phyloP scores from a whole-genome alignment of 2,113 vertebrate genomes.

The Choloepus hoffmanni region DNA sequence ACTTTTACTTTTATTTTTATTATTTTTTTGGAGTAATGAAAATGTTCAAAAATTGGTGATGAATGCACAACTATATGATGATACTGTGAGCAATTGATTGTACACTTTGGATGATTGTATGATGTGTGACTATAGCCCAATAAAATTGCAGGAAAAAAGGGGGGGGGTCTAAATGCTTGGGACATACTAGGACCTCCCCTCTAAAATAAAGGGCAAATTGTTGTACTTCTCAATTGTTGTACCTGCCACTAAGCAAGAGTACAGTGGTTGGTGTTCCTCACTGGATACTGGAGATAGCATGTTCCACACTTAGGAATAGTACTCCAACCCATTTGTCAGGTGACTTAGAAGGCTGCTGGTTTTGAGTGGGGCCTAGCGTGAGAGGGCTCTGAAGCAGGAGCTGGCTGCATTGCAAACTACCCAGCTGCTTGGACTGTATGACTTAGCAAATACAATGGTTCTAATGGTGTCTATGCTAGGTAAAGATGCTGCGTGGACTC shows the following conservation, averaged over 20 bases:
- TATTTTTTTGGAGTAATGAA: too few relatives aligned
- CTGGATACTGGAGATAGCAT: not conserved
- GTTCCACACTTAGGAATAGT: not conserved
- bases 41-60: too few relatives aligned
- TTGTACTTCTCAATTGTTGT: not conserved
- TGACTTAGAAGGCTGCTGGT: not conserved
- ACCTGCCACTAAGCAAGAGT: not conserved
- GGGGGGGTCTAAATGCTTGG: not conserved
- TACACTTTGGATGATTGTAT: too few relatives aligned
- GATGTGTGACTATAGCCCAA: too few relatives aligned
- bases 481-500: not conserved
- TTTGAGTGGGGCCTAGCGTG: not conserved
- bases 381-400: not conserved
- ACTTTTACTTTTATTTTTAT: too few relatives aligned
- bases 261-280: not conserved
- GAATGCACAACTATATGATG: too few relatives aligned
- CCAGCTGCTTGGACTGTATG: not conserved
- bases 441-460: not conserved
- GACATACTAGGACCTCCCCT: not conserved
- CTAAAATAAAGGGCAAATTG: not conserved
- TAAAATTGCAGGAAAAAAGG: not conserved
- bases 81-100: too few relatives aligned
- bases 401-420: not conserved
- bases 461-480: not conserved
- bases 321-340: not conserved